phyloP scores from a whole-genome alignment of 2,888 invertebrate species.

The Acleris laterana region DNA sequence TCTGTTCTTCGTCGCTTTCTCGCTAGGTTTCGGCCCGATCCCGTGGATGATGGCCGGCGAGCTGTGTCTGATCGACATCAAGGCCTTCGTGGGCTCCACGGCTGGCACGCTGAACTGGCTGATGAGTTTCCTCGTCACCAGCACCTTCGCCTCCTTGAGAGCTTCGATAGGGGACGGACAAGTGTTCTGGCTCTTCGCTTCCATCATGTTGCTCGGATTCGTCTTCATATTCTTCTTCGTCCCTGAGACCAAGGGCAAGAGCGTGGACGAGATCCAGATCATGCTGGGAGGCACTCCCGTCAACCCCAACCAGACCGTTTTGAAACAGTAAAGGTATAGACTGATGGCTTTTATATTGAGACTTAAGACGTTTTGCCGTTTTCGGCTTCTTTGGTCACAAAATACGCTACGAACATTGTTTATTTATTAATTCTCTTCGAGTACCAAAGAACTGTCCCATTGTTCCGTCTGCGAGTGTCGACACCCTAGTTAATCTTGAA shows the following conservation, averaged over 20 bases:
- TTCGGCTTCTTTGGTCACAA: slow-evolving; percentile 49
- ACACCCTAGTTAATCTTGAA: slow-evolving; percentile 27
- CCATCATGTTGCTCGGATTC: slow-evolving; percentile 86
- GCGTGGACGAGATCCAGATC: slow-evolving; percentile 86
- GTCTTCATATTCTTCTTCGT: slow-evolving; percentile 88
- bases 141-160: slow-evolving; percentile 86
- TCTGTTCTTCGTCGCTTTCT: slow-evolving; percentile 91
- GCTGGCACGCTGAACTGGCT: slow-evolving; percentile 93
- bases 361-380: slow-evolving; percentile 44
- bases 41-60: slow-evolving; percentile 94
- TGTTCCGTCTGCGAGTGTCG: slow-evolving; percentile 22
- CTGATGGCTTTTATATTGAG: slow-evolving; percentile 58
- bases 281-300: slow-evolving; percentile 71
- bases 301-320: slow-evolving; percentile 49
- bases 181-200: slow-evolving; percentile 91
- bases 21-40: slow-evolving; percentile 93
- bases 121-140: slow-evolving; percentile 91
- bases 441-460: slow-evolving; percentile 65
- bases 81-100: slow-evolving; percentile 89
- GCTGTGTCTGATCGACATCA: slow-evolving; percentile 91
- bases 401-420: slow-evolving; percentile 53
- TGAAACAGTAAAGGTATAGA: slow-evolving; percentile 66
- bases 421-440: slow-evolving; percentile 44
- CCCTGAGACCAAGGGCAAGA: slow-evolving; percentile 89
- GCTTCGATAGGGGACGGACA: slow-evolving; percentile 83